Conservation (phyloP, 2,113 vertebrate genomes). For the Alaudala cheleensis region DNA sequence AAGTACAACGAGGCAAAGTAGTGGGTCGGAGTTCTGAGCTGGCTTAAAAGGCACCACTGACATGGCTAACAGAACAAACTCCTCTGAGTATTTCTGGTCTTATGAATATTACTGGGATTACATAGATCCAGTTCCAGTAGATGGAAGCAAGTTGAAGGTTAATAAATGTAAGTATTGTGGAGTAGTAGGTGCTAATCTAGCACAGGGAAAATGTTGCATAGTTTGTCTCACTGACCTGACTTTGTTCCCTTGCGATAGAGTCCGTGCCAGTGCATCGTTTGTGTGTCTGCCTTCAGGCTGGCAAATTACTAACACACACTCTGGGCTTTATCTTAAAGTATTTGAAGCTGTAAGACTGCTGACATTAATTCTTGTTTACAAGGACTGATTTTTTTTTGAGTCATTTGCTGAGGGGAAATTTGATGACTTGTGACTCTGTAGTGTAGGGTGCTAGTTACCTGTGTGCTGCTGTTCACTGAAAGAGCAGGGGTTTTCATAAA, state of each 20-base stretch:
- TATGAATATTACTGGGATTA: slow-evolving; percentile 92
- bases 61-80: slow-evolving; percentile 71
- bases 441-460: neutral
- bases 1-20: neutral
- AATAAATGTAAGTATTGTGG: slow-evolving; percentile 87
- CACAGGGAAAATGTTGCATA: neutral
- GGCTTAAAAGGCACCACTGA: neutral
- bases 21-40: slow-evolving; percentile 1
- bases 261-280: neutral
- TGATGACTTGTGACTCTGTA: neutral
- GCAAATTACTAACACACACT: neutral
- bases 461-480: neutral
- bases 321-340: neutral
- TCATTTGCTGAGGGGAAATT: neutral
- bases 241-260: neutral
- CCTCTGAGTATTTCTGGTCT: slow-evolving; percentile 57
- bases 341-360: neutral
- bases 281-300: neutral
- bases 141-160: slow-evolving; percentile 83
- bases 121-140: slow-evolving; percentile 83
- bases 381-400: neutral
- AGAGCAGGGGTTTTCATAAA: neutral
- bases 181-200: neutral
- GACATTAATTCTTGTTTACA: neutral
- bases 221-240: neutral